Conservation (phyloP, 2,797 vertebrate genomes). For the Manis javanica region DNA sequence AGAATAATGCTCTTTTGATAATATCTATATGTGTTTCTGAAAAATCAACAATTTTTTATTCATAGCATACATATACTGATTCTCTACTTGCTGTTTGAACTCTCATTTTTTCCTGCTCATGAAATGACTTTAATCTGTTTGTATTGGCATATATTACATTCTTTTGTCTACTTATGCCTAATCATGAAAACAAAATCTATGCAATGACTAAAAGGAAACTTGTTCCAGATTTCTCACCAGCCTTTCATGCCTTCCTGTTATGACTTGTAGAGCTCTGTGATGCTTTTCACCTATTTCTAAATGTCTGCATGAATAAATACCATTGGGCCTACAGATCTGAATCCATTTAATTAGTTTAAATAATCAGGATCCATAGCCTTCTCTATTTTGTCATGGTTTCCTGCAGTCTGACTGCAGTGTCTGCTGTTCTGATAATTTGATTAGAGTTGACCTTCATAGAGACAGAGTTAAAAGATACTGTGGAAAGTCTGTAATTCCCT, state of each 20-base stretch:
- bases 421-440: slow-evolving; percentile 15
- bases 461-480: slow-evolving; percentile 13
- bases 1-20: neutral
- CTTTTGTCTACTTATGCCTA: neutral
- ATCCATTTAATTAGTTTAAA: slow-evolving; percentile 18
- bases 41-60: neutral
- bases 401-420: neutral
- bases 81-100: neutral
- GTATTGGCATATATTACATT: neutral
- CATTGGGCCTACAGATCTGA: neutral
- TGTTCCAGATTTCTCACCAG: neutral
- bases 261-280: neutral
- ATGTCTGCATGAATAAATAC: neutral
- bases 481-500: slow-evolving; percentile 18
- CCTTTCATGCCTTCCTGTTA: neutral
- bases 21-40: neutral
- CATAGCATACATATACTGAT: neutral
- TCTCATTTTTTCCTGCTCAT: neutral
- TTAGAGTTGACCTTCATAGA: slow-evolving; percentile 21
- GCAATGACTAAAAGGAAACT: neutral
- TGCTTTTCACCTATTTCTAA: neutral
- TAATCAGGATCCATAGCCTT: neutral
- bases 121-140: neutral
- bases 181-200: neutral
- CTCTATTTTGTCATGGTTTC: neutral